Conservation (phyloP, 92 coral and sea anemone species). For the Diadumene lineata region DNA sequence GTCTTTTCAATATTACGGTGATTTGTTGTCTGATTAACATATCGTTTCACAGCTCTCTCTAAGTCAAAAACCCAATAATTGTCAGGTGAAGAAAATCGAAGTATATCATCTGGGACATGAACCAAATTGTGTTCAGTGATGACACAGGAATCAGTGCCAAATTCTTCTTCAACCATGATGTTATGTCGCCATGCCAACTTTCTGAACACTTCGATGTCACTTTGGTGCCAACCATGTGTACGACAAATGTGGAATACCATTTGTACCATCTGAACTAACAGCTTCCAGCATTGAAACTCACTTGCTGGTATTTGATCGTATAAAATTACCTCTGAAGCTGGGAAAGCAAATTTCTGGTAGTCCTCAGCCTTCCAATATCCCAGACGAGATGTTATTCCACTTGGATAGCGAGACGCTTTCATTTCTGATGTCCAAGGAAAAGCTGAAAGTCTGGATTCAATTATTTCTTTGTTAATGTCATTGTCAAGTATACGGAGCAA, state of each 20-base stretch:
- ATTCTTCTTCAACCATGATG: slow-evolving; percentile 47
- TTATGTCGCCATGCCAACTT: slow-evolving; percentile 52
- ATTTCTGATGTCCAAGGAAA: slow-evolving; percentile 69
- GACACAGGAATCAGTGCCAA: slow-evolving; percentile 48
- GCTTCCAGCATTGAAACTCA: slow-evolving; percentile 51
- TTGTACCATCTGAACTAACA: slow-evolving; percentile 45
- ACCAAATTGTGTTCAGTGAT: slow-evolving; percentile 58
- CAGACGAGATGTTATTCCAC: slow-evolving; percentile 57
- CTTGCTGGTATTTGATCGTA: slow-evolving; percentile 33
- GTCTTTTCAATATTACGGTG: slow-evolving; percentile 51
- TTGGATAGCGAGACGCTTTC: slow-evolving; percentile 54
- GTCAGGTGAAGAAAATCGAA: slow-evolving; percentile 53
- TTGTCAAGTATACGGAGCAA: slow-evolving; percentile 38
- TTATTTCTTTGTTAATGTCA: slow-evolving; percentile 37
- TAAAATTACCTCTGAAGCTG: slow-evolving; percentile 57
- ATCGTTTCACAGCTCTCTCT: slow-evolving; percentile 67
- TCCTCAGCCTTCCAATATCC: slow-evolving; percentile 74
- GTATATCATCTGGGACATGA: slow-evolving; percentile 48
- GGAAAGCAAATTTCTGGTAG: slow-evolving; percentile 55
- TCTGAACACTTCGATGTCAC: slow-evolving; percentile 51
- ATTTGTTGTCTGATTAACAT: slow-evolving; percentile 45
- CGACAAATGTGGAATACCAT: slow-evolving; percentile 53
- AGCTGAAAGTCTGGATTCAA: slow-evolving; percentile 54
- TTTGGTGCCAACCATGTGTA: slow-evolving; percentile 27
- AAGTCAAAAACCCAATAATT: slow-evolving; percentile 56